Base-by-base conservation (phyloP, 2,888 invertebrate genomes). In the Cataglyphis rosenhaueri region DNA sequence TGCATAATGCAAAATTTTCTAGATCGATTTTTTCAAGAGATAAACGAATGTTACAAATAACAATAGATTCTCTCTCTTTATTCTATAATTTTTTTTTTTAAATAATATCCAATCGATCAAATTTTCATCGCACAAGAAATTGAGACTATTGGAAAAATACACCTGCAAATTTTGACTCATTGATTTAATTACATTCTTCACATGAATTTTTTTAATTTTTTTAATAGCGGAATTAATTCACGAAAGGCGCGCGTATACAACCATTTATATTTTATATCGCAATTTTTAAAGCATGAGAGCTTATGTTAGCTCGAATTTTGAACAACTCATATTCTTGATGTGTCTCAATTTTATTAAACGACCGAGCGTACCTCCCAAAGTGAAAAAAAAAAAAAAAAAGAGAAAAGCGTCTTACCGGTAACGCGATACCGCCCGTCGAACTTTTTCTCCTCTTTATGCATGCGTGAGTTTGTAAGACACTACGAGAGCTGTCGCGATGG, bases 341-440 rank as follows among this genome's bases (percentile, higher is more conserved):
- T 81, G 55, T 81, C 62, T 66, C 65, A 66, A 66, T 76, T 75
- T 65, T 76, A 75, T 76, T 75, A 35, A 35, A 1, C 84, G 65
- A 65, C 21, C 65, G 38, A 57, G 35, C 68, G 57, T 52, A 21
- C 64, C 61, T 64, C 71, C 25, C 25, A 65, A 59, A 55, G 3
- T 64, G 66, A 86, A 78, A 59, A 78, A 84, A 84, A 84, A 86
- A 78, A 59, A 78, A 84, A 84, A 84, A 84, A 35, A 55, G 55
- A 85, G 74, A 88, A 76, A 83, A 85, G 87, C 81, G 64, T 81
- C 87, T 88, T 79, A 86, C 89, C 85, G 85, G 89, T 88, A 89
- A 87, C 83, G 89, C 86, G 88, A 88, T 89, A 89, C 71, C 78
- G 68, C 73, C 48, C 75, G 82, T 71, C 52, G 38, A 52, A 81